Percentiles rank a stretch among this genome's conserved stretches.
phyloP scores from a whole-genome alignment of 1,140 invertebrate genomes.

The Drosophila sp. region DNA sequence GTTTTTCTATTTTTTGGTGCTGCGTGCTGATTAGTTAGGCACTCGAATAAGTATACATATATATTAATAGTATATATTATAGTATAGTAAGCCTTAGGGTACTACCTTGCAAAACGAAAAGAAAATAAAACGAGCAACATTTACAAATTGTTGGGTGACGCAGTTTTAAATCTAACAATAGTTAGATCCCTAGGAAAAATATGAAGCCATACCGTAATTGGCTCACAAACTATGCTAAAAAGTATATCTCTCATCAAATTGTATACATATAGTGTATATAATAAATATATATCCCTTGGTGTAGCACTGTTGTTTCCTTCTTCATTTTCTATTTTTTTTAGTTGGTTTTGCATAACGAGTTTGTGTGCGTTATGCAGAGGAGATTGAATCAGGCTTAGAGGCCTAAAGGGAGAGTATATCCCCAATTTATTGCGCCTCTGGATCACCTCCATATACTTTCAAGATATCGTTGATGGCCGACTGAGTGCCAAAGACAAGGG shows the following conservation, averaged over 20 bases:
- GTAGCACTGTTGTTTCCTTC: slow-evolving; percentile 42
- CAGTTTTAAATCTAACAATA: slow-evolving; percentile 80
- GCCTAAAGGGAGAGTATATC: background rate
- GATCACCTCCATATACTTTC: slow-evolving; percentile 70
- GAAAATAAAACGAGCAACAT: slow-evolving; percentile 53
- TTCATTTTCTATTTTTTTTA: background rate
- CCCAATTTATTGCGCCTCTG: slow-evolving; percentile 39
- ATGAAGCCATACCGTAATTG: slow-evolving; percentile 9
- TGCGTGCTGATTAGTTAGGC: slow-evolving; percentile 67
- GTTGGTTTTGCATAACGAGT: slow-evolving; percentile 1
- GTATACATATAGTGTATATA: slow-evolving; percentile 60
- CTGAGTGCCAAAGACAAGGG: slow-evolving; percentile 92
- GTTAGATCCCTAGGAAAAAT: slow-evolving; percentile 70
- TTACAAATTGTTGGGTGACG: slow-evolving; percentile 52
- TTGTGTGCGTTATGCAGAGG: slow-evolving; percentile 30
- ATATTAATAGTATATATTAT: slow-evolving; percentile 3
- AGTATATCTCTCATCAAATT: slow-evolving; percentile 44
- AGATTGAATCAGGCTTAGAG: slow-evolving; percentile 16
- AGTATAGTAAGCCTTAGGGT: slow-evolving; percentile 18
- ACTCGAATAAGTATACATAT: slow-evolving; percentile 45
- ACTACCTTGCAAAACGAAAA: slow-evolving; percentile 16
- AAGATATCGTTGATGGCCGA: slow-evolving; percentile 90
- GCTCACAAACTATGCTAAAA: slow-evolving; percentile 50
- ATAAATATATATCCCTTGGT: slow-evolving; percentile 74
- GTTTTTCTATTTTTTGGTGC: too few relatives aligned